These are phyloP conservation scores for Thaleichthys pacificus DNA, from an alignment of 2,797 vertebrate genomes.

Conservation along the genomic window DNA sequence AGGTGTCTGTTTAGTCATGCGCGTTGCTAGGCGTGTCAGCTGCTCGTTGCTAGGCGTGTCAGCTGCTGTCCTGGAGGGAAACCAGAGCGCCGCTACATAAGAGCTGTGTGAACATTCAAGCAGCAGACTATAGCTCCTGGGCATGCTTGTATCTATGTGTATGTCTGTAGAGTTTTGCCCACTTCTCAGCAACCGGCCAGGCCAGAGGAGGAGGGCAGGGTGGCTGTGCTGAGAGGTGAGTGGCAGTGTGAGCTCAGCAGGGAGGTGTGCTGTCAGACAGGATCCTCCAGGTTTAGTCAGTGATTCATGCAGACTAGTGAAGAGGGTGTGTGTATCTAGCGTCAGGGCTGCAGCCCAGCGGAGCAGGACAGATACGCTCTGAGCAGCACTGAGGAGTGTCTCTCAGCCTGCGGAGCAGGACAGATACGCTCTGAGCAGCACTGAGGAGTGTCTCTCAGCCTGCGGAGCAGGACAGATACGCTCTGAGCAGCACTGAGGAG, in stretches of 20 bases:
- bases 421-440: no score
- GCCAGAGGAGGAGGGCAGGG: constrained; percentile 2
- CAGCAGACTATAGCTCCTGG: not conserved
- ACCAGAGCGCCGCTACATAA: not conserved
- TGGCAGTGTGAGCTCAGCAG: not conserved
- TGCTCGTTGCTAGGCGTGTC: not conserved
- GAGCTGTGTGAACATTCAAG: not conserved
- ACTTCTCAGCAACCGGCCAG: not conserved
- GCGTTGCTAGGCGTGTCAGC: not conserved
- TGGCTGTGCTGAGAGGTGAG: not conserved
- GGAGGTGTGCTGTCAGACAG: not conserved
- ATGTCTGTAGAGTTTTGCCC: not conserved
- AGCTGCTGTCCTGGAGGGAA: not conserved
- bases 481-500: no score
- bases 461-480: not conserved
- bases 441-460: not conserved
- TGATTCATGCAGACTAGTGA: not conserved
- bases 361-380: not conserved
- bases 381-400: not conserved
- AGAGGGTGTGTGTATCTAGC: not conserved
- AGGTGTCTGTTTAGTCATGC: constrained; percentile 2
- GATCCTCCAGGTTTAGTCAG: not conserved
- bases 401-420: no score
- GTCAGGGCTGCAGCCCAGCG: not conserved
- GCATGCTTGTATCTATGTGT: not conserved